A percentile compares a stretch with the other conserved stretches of the same genome.
phyloP scores from a whole-genome alignment of 2,797 vertebrate species.

The Chelon auratus region DNA sequence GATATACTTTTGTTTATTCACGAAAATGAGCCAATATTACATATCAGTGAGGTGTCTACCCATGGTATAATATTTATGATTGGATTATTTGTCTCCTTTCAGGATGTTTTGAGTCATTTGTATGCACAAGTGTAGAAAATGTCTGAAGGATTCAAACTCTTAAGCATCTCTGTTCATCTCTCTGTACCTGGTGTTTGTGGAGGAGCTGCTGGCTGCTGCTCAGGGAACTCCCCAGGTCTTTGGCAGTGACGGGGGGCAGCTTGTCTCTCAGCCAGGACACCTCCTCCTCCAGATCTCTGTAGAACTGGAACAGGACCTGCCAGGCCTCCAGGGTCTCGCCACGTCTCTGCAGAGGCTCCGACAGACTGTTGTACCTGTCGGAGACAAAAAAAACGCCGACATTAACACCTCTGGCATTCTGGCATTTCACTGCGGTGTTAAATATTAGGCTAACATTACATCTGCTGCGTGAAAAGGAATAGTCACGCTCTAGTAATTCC shows the following conservation, averaged over 20 bases:
- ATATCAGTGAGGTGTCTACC: too few species aligned
- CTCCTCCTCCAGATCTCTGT: slow-evolving; percentile 89
- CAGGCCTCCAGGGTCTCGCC: slow-evolving; percentile 85
- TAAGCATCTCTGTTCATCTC: too few species aligned
- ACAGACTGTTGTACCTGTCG: slow-evolving; percentile 86
- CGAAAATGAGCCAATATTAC: too few species aligned
- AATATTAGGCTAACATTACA: too few species aligned
- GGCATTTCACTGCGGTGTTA: too few species aligned
- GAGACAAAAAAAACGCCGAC: not conserved
- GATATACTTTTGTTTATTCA: too few species aligned
- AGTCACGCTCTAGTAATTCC: too few species aligned
- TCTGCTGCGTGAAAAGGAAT: not conserved
- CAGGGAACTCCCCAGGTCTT: slow-evolving; percentile 85
- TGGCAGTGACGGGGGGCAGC: slow-evolving; percentile 76
- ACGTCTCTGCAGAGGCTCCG: slow-evolving; percentile 82
- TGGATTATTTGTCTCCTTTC: too few species aligned
- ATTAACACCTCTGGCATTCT: not conserved
- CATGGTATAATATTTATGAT: too few species aligned
- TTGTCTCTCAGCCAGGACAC: slow-evolving; percentile 87
- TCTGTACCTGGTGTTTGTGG: slow-evolving; percentile 88
- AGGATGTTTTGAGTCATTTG: too few species aligned
- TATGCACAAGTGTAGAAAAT: too few species aligned
- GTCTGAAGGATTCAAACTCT: too few species aligned
- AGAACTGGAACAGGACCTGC: slow-evolving; percentile 88
- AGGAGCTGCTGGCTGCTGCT: slow-evolving; percentile 81